Evolutionary conservation across 2,113 vertebrate species (phyloP).

Genomic region (Scolopax mira): DNA sequence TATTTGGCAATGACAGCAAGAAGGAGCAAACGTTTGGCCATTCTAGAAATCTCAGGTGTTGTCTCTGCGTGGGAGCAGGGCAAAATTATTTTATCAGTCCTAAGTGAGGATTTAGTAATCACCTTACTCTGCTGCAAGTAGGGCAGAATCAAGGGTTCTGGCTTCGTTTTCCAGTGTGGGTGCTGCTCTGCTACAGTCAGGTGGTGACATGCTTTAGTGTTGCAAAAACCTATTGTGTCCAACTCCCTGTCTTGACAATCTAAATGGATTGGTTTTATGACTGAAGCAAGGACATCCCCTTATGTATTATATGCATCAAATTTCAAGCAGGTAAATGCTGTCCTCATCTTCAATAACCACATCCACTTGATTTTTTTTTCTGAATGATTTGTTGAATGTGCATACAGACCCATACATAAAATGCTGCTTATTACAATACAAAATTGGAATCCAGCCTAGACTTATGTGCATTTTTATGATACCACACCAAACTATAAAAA

Average conservation of each 20-base stretch:
- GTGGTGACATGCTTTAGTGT: background rate
- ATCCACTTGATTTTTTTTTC: constrained; percentile 58
- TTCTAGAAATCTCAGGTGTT: background rate
- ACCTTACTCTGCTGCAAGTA: background rate
- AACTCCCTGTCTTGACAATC: constrained; percentile 13
- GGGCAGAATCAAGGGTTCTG: background rate
- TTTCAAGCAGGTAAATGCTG: constrained; percentile 59
- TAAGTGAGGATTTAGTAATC: background rate
- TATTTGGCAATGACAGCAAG: background rate
- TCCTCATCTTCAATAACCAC: constrained; percentile 57
- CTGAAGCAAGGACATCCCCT: constrained; percentile 59
- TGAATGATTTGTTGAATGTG: constrained; percentile 54
- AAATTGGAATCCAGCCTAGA: constrained; percentile 40
- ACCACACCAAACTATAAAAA: constrained; percentile 45
- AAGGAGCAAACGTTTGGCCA: background rate
- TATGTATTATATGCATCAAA: constrained; percentile 56
- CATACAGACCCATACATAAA: constrained; percentile 50
- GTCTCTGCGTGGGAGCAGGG: background rate
- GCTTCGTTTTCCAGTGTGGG: background rate
- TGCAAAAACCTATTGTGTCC: background rate
- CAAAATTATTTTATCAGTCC: background rate
- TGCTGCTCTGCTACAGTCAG: background rate
- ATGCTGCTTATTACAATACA: constrained; percentile 51
- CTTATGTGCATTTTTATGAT: constrained; percentile 60
- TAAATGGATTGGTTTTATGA: constrained; percentile 55